Evolutionary conservation across 2,113 vertebrate species (phyloP), one percentile per base, ranked within the genome.

Genomic region (Polypterus senegalus): DNA sequence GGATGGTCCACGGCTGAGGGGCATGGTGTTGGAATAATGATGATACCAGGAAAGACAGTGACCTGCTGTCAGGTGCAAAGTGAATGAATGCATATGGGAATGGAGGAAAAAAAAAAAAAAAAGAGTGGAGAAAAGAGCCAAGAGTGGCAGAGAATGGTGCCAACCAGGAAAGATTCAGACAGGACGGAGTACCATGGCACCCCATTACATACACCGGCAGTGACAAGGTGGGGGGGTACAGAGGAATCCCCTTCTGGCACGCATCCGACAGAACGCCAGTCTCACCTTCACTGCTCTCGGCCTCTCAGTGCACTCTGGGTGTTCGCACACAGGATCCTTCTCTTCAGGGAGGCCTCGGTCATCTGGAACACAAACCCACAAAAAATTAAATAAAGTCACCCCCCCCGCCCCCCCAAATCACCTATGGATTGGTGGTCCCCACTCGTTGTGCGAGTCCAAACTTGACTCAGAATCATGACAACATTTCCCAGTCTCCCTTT

Each of bases 241-340:
- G 43, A 5, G 43, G 9, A 10, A 46, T 10, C 51, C 51, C 10
- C 10, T 7, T 52, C 6, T 7, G 2, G 6, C 2, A 27, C 27
- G 58, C 67, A 4, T 27, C 27, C 68, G 65, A 63, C 67, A 67
- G 53, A 61, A 54, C 11, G 52, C 69, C 53, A 60, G 2, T 63
- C 70, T 76, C 89, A 97, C 94, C 92, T 94, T 91, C 27, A 81
- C 72, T 0, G 89, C 90, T 3, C 86, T 83, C 53, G 84, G 77
- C 61, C 81, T 86, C 59, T 92, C 83, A 0, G 77, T 53, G 68
- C 92, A 93, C 77, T 88, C 77, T 0, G 88, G 88, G 61, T 88
- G 86, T 80, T 94, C 91, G 74, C 94, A 96, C 55, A 57, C 67
- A 61, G 89, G 86, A 64, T 71, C 85, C 46, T 87, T 84, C 68